These are phyloP conservation scores for Myoxocephalus aenaeus DNA, from an alignment of 2,797 vertebrate species.

Conservation along the genomic window DNA sequence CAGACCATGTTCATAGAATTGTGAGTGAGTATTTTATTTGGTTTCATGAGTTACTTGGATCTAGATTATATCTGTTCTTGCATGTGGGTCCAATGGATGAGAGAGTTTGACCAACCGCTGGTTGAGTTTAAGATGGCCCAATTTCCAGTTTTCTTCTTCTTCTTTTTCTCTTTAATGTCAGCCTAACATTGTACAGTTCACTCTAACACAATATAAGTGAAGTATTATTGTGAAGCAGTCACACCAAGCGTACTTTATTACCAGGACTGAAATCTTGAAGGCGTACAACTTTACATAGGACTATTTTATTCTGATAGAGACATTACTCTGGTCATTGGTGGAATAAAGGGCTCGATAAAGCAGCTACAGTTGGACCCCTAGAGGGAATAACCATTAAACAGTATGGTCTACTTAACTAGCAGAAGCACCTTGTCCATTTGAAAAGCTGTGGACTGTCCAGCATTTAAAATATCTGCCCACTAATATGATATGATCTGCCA, in stretches of 20 bases:
- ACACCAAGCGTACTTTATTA: background rate
- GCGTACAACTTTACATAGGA: background rate
- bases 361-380: conserved; percentile 14
- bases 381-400: conserved; percentile 32
- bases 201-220: background rate
- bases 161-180: background rate
- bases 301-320: background rate
- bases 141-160: too few relatives aligned
- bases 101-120: background rate
- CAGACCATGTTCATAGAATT: background rate
- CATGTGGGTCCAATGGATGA: background rate
- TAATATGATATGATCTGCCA: conserved; percentile 33
- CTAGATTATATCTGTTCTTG: background rate
- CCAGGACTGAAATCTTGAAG: background rate
- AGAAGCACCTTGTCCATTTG: conserved; percentile 21
- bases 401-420: conserved; percentile 8
- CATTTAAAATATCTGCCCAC: conserved; percentile 27
- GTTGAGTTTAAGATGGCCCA: too few relatives aligned
- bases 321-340: conserved; percentile 6
- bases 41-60: background rate
- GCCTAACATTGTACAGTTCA: background rate
- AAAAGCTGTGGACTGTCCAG: conserved; percentile 45
- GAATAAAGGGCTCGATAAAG: conserved; percentile 26
- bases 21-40: background rate
- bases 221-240: background rate